phyloP scores from a whole-genome alignment of 2,113 vertebrate species.

The Leucoraja erinaceus region DNA sequence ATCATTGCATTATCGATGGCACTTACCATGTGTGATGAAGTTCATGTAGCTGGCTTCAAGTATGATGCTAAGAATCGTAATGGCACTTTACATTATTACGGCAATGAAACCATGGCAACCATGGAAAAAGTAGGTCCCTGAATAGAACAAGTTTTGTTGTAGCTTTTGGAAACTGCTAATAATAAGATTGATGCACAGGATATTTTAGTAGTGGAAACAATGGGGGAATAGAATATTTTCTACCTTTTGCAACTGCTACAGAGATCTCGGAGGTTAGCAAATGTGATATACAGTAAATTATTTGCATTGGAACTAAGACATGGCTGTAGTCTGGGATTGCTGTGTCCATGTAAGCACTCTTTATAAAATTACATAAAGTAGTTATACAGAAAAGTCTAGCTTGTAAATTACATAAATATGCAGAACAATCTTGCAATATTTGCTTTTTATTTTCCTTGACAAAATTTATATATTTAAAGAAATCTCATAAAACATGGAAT shows the following conservation, averaged over 20 bases:
- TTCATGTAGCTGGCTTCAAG: constrained; percentile 69
- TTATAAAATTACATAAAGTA: neutral
- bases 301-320: neutral
- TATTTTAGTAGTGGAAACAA: neutral
- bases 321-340: neutral
- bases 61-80: constrained; percentile 58
- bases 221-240: neutral
- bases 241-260: neutral
- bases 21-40: constrained; percentile 65
- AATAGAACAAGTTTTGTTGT: neutral
- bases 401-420: neutral
- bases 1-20: constrained; percentile 67
- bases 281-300: neutral
- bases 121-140: constrained; percentile 62
- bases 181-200: neutral
- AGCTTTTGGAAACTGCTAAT: neutral
- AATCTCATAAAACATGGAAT: too few relatives aligned
- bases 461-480: neutral
- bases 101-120: constrained; percentile 65
- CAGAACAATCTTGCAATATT: neutral
- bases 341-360: neutral
- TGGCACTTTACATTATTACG: constrained; percentile 67
- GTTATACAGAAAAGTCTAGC: neutral
- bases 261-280: neutral
- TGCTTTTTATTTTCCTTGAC: neutral